These are phyloP conservation scores for Grus americana DNA, from an alignment of 2,113 vertebrate species.

Conservation along the genomic window DNA sequence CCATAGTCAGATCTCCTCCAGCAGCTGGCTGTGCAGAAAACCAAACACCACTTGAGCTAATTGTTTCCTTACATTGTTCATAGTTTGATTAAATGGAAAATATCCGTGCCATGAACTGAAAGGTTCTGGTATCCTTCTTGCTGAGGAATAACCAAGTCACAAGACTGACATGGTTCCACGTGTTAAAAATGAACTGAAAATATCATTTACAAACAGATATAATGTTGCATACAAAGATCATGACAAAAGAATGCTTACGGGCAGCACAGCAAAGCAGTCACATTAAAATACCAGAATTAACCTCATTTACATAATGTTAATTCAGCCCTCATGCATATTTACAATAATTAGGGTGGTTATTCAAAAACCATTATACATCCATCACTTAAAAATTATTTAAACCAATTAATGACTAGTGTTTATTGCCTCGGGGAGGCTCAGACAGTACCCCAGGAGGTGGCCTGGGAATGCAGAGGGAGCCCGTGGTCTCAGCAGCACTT, in stretches of 20 bases:
- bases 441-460: background rate
- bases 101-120: background rate
- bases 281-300: conserved; percentile 7
- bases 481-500: background rate
- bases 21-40: background rate
- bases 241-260: background rate
- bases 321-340: conserved; percentile 12
- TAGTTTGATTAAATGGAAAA: background rate
- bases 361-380: background rate
- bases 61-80: conserved; percentile 13
- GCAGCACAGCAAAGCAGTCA: background rate
- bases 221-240: background rate
- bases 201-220: background rate
- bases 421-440: background rate
- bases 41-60: background rate
- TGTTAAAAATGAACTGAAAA: background rate
- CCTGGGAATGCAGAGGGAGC: background rate
- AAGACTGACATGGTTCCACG: background rate
- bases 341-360: conserved; percentile 9
- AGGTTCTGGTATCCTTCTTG: background rate
- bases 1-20: background rate
- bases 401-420: background rate
- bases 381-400: conserved; percentile 1
- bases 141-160: background rate
- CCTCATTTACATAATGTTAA: background rate